These are phyloP conservation scores for Chelonus insularis DNA, from an alignment of 1,140 invertebrate genomes.

Conservation along the genomic window DNA sequence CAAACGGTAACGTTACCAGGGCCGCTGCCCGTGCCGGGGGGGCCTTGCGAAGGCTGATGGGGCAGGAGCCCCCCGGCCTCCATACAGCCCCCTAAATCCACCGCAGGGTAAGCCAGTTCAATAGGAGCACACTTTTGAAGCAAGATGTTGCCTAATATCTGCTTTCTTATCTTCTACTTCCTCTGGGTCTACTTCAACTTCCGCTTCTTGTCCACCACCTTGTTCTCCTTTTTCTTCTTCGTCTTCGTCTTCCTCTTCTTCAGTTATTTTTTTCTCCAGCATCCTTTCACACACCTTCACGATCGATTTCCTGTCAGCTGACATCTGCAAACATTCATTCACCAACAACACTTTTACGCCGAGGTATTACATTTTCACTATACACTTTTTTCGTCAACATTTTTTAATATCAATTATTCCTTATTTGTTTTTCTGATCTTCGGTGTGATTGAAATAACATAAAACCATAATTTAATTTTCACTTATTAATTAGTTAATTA, in stretches of 20 bases:
- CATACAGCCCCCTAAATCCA: slow-evolving; percentile 66
- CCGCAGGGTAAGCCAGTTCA: slow-evolving; percentile 64
- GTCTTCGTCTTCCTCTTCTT: slow-evolving; percentile 36
- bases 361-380: background rate
- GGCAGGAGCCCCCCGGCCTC: slow-evolving; percentile 71
- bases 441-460: too few species aligned
- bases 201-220: slow-evolving; percentile 29
- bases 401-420: too few species aligned
- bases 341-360: background rate
- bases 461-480: too few species aligned
- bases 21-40: slow-evolving; percentile 57
- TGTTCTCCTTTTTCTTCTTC: slow-evolving; percentile 35
- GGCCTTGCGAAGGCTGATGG: slow-evolving; percentile 66
- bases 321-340: slow-evolving; percentile 33
- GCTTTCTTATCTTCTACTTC: slow-evolving; percentile 8
- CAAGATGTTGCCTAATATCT: background rate
- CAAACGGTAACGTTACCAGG: slow-evolving; percentile 48
- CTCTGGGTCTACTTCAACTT: slow-evolving; percentile 27
- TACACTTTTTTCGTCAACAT: background rate
- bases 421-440: too few species aligned
- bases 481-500: too few species aligned
- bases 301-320: slow-evolving; percentile 36
- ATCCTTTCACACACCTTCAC: slow-evolving; percentile 34
- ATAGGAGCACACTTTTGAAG: slow-evolving; percentile 32
- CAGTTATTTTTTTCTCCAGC: slow-evolving; percentile 29